Percentiles rank a stretch among this genome's conserved stretches.
Conservation (phyloP, 1,140 invertebrate genomes). For the Ostrea denselamellosa region DNA sequence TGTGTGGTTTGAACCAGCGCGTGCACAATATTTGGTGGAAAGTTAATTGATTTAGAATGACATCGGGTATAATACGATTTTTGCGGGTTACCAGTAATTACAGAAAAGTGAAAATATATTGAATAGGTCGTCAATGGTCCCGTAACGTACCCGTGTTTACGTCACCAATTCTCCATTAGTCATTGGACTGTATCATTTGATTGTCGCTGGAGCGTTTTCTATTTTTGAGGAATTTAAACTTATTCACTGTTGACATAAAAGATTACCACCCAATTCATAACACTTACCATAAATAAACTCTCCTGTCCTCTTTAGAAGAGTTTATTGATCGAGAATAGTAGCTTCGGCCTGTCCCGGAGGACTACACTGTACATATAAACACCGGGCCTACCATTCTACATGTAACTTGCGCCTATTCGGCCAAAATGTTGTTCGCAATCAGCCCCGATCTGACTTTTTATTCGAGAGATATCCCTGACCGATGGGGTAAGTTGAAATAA, state of each 20-base stretch:
- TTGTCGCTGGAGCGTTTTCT: neutral
- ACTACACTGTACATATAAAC: no score
- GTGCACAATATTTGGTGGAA: neutral
- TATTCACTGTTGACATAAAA: slow-evolving; percentile 12
- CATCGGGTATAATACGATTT: neutral
- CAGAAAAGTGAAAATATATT: neutral
- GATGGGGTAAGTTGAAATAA: neutral
- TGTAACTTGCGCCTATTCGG: neutral
- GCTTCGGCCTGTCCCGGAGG: no score
- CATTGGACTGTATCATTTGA: neutral
- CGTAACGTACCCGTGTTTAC: neutral
- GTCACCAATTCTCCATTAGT: neutral
- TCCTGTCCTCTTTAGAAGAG: neutral
- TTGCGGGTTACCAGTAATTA: slow-evolving; percentile 3
- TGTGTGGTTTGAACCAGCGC: neutral
- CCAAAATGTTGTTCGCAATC: neutral
- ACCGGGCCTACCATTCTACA: neutral
- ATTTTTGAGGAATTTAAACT: slow-evolving; percentile 6
- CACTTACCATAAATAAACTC: neutral
- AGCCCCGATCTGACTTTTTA: neutral
- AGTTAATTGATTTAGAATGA: neutral
- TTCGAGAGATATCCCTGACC: neutral
- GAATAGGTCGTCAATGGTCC: neutral
- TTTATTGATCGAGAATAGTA: neutral
- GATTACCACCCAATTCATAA: neutral